Percentiles rank a stretch among this genome's conserved stretches.
Conservation (phyloP, 2,888 invertebrate species). For the Cerastis leucographa region DNA sequence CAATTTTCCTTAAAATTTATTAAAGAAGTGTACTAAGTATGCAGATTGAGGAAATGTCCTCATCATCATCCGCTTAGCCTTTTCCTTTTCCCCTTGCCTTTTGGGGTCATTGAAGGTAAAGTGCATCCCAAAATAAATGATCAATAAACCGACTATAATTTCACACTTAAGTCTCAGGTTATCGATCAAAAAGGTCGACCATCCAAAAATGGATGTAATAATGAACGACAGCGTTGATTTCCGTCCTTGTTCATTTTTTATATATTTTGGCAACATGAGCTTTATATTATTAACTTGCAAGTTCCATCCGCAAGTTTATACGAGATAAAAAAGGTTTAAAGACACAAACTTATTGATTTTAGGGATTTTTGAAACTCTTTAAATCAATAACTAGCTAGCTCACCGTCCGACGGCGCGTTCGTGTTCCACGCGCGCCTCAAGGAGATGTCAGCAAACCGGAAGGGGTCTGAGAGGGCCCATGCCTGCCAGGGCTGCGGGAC, state of each 20-base stretch:
- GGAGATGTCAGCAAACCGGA: too few relatives aligned
- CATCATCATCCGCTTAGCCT: too few relatives aligned
- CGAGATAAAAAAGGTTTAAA: not conserved
- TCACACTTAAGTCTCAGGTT: constrained; percentile 13
- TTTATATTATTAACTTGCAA: not conserved
- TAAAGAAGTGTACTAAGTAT: too few relatives aligned
- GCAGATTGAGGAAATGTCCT: not conserved
- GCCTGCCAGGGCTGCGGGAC: too few relatives aligned
- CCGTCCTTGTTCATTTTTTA: constrained; percentile 44
- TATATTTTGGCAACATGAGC: constrained; percentile 4
- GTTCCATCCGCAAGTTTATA: constrained; percentile 1
- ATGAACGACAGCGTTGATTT: constrained; percentile 29
- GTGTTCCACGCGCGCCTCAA: too few relatives aligned
- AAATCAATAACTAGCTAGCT: too few relatives aligned
- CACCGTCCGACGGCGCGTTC: too few relatives aligned
- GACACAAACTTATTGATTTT: not conserved
- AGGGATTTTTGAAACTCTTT: not conserved
- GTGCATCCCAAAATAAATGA: constrained; percentile 3
- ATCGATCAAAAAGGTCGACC: constrained; percentile 37
- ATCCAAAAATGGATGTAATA: constrained; percentile 30
- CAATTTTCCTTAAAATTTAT: not conserved
- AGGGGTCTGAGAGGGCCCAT: too few relatives aligned
- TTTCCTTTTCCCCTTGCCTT: too few relatives aligned
- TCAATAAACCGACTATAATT: not conserved
- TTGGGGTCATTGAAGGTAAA: not conserved